A percentile compares a stretch with the other conserved stretches of the same genome.
phyloP scores from a whole-genome alignment of 92 coral and sea anemone genomes.

The Porites evermanni region DNA sequence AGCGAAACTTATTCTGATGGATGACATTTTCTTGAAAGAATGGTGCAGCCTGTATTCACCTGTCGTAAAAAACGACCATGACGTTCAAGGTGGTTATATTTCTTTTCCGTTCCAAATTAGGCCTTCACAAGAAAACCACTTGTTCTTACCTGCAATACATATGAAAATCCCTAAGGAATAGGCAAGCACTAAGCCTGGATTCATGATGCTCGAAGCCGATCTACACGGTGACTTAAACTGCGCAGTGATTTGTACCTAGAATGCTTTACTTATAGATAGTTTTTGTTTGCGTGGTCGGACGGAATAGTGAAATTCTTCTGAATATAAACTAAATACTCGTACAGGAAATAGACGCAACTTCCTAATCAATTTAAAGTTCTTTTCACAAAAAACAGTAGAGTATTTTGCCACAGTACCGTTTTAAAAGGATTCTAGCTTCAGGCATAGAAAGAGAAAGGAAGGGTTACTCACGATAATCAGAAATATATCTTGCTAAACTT shows the following conservation, averaged over 20 bases:
- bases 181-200: neutral
- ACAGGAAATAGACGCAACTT: slow-evolving; percentile 46
- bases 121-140: neutral
- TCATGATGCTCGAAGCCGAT: neutral
- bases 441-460: neutral
- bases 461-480: neutral
- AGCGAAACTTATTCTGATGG: too few relatives aligned
- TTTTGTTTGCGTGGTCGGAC: slow-evolving; percentile 35
- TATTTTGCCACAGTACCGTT: slow-evolving; percentile 6
- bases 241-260: neutral
- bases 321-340: slow-evolving; percentile 12
- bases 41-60: too few relatives aligned
- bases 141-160: slow-evolving; percentile 25
- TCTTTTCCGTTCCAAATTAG: neutral
- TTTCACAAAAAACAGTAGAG: slow-evolving; percentile 11
- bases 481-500: neutral
- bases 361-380: slow-evolving; percentile 29
- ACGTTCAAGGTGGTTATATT: too few relatives aligned
- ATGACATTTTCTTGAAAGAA: too few relatives aligned
- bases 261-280: slow-evolving; percentile 27
- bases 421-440: slow-evolving; percentile 19
- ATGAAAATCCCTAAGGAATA: slow-evolving; percentile 10
- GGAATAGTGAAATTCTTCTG: slow-evolving; percentile 21
- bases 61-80: too few relatives aligned
- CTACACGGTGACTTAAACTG: neutral